Evolutionary conservation across 1,140 invertebrate genomes (phyloP).

Genomic region (Caerostris darwini): DNA sequence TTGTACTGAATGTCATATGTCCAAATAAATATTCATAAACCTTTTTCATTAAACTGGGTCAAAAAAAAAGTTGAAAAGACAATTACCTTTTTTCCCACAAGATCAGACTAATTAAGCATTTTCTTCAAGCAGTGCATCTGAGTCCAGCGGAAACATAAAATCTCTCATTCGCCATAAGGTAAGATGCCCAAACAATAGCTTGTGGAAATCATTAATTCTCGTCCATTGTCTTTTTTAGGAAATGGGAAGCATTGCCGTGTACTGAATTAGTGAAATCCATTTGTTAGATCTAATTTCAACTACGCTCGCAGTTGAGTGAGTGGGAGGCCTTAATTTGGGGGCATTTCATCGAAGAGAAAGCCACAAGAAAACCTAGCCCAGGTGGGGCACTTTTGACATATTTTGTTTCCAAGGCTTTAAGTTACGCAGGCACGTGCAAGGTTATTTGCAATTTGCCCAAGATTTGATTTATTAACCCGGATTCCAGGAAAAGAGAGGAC

Average conservation of each 20-base stretch:
- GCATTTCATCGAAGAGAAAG: background rate
- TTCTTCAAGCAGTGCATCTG: background rate
- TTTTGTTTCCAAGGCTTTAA: constrained; percentile 19
- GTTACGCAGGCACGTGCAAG: constrained; percentile 15
- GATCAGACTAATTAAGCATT: too few species aligned
- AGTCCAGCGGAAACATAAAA: background rate
- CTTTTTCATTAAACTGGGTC: too few species aligned
- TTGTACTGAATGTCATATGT: too few species aligned
- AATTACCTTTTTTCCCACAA: too few species aligned
- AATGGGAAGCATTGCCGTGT: background rate
- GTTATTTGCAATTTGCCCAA: constrained; percentile 5
- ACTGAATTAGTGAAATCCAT: constrained; percentile 1
- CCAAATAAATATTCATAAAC: too few species aligned
- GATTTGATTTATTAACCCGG: background rate
- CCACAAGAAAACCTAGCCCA: background rate
- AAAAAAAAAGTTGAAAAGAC: too few species aligned
- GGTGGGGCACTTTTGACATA: constrained; percentile 24
- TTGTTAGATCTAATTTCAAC: constrained; percentile 17
- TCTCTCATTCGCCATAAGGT: background rate
- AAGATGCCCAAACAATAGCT: background rate
- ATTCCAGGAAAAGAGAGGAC: background rate
- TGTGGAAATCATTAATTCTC: background rate
- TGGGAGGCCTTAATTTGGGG: constrained; percentile 4
- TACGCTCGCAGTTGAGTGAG: background rate
- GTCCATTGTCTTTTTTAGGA: background rate